Evolutionary conservation across 2,797 vertebrate species (phyloP).

Genomic region (Gymnopithys bicolor): DNA sequence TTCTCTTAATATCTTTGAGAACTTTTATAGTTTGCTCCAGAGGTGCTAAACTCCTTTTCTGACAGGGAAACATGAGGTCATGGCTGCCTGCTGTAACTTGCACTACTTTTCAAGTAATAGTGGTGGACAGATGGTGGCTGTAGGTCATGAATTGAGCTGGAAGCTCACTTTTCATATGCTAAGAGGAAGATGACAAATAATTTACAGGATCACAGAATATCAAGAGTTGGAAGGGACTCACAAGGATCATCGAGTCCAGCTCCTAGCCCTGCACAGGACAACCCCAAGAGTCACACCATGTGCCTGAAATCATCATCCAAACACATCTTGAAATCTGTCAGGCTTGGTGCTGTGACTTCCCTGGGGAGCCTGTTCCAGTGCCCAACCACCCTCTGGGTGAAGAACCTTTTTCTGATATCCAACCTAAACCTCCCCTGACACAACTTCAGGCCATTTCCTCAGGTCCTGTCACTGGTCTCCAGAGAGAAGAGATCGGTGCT

Average conservation of each 20-base stretch:
- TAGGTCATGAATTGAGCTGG: background rate
- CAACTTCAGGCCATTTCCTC: background rate
- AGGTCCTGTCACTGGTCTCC: background rate
- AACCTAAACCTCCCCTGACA: background rate
- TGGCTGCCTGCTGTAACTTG: background rate
- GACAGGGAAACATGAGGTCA: background rate
- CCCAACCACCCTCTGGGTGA: background rate
- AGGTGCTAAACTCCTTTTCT: background rate
- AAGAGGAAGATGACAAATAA: background rate
- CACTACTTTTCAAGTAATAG: background rate
- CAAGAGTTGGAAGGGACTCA: background rate
- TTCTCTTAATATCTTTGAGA: background rate
- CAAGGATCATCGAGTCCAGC: background rate
- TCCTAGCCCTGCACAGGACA: background rate
- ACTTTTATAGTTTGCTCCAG: background rate
- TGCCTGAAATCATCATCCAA: background rate
- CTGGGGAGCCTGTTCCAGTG: background rate
- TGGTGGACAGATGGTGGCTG: background rate
- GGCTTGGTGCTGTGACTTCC: background rate
- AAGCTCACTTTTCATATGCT: background rate
- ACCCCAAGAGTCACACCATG: background rate
- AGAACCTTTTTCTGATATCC: background rate
- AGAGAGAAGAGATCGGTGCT: background rate
- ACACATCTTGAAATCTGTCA: background rate
- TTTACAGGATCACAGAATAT: background rate